Evolutionary conservation across 2,797 vertebrate genomes (phyloP), one percentile per base, ranked within the genome.

Genomic region (Eulemur albifrons): DNA sequence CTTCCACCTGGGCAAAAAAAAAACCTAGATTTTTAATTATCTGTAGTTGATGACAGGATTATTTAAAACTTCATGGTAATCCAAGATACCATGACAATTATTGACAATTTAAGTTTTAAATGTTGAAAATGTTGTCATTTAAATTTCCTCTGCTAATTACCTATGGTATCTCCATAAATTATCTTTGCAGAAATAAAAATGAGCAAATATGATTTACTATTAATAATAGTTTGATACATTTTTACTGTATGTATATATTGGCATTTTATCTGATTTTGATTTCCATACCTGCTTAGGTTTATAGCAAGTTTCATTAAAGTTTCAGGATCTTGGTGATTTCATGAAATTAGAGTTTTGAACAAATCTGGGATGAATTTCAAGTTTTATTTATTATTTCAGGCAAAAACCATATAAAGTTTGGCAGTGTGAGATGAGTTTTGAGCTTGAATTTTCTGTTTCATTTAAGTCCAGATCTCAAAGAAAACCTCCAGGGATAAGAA

Each of bases 371-470:
- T 95, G 57, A 86, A 97, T 97, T 96, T 98, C 91, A 97, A 97
- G 63, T 97, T 88, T 96, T 67, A 97, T 96, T 97, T 97, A 87
- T 97, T 97, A 95, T 97, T 95, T 97, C 50, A 94, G 76, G 87
- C 87, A 88, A 80, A 96, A 97, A 93, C 63, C 84, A 92, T 94
- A 93, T 94, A 95, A 97, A 97, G 59, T 96, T 97, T 97, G 87
- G 83, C 96, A 97, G 63, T 82, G 52, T 95, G 70, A 95, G 77
- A 88, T 90, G 73, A 93, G 92, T 94, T 97, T 97, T 89, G 59
- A 92, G 75, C 96, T 92, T 96, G 93, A 93, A 93, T 98, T 97
- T 96, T 97, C 97, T 96, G 96, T 96, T 97, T 98, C 96, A 97
- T 97, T 97, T 97, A 98, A 96, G 93, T 90, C 75, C 94, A 72